Conservation (phyloP, 2,113 vertebrate species). For the Suncus etruscus region DNA sequence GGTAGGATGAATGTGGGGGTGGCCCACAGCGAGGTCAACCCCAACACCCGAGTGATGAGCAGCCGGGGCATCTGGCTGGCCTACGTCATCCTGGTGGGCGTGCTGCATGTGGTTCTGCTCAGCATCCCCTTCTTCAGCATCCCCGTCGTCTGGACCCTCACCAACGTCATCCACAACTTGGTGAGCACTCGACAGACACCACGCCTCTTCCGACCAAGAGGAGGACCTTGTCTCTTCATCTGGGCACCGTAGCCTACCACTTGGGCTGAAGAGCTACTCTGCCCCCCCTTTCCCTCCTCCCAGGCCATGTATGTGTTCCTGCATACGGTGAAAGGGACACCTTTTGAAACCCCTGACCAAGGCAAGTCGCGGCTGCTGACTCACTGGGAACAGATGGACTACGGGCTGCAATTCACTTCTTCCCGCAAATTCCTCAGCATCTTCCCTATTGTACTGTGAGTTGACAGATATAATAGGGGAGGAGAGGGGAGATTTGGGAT, state of each 20-base stretch:
- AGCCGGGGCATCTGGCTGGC: constrained; percentile 96
- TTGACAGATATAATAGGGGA: background rate
- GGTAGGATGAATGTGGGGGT: constrained; percentile 96
- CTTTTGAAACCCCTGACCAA: constrained; percentile 96
- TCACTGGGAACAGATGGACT: constrained; percentile 98
- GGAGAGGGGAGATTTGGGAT: background rate
- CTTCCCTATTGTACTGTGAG: constrained; percentile 95
- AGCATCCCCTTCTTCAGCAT: constrained; percentile 97
- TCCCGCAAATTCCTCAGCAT: constrained; percentile 97
- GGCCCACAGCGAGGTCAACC: constrained; percentile 97
- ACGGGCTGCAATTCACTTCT: constrained; percentile 94
- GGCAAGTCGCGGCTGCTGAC: constrained; percentile 95
- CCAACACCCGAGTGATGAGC: constrained; percentile 97
- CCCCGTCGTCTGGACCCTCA: constrained; percentile 95
- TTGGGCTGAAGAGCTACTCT: constrained; percentile 20
- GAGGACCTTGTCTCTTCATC: constrained; percentile 34
- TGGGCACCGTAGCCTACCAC: constrained; percentile 30
- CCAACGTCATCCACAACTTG: constrained; percentile 97
- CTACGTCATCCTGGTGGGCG: constrained; percentile 92
- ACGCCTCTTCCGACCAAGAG: constrained; percentile 32
- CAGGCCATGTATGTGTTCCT: constrained; percentile 96
- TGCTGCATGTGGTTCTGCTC: constrained; percentile 93
- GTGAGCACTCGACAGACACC: constrained; percentile 85
- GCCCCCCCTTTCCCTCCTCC: background rate
- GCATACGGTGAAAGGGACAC: constrained; percentile 96